Evolutionary conservation across 2,797 vertebrate species (phyloP).

Genomic region (Phylloscopus collybita): DNA sequence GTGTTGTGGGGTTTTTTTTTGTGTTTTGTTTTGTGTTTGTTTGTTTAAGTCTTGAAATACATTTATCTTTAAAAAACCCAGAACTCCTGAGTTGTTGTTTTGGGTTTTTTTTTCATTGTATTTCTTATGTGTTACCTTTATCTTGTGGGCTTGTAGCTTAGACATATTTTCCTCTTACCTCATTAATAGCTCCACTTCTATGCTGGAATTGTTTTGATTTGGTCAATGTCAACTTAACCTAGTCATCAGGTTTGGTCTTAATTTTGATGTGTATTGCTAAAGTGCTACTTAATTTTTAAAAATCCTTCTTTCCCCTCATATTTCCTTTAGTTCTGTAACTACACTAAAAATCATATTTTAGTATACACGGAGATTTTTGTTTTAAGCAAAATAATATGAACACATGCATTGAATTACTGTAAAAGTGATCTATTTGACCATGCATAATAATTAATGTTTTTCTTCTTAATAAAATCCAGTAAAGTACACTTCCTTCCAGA

Average conservation of each 20-base stretch:
- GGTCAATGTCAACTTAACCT: background rate
- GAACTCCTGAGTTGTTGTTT: background rate
- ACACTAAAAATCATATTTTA: background rate
- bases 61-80: background rate
- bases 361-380: background rate
- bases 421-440: background rate
- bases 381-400: background rate
- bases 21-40: no score
- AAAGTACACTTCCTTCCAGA: background rate
- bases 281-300: background rate
- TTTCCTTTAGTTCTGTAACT: background rate
- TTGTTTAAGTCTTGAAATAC: background rate
- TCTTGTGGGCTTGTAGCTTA: background rate
- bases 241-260: background rate
- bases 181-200: background rate
- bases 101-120: fast-evolving
- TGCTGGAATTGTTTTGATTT: background rate
- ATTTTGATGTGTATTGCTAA: background rate
- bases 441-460: background rate
- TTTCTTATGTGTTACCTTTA: background rate
- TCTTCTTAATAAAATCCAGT: background rate
- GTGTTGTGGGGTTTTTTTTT: background rate
- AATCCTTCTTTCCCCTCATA: background rate
- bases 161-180: background rate
- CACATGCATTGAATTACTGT: background rate